Conservation (phyloP, 2,113 vertebrate species). For the Poicephalus meyeri region DNA sequence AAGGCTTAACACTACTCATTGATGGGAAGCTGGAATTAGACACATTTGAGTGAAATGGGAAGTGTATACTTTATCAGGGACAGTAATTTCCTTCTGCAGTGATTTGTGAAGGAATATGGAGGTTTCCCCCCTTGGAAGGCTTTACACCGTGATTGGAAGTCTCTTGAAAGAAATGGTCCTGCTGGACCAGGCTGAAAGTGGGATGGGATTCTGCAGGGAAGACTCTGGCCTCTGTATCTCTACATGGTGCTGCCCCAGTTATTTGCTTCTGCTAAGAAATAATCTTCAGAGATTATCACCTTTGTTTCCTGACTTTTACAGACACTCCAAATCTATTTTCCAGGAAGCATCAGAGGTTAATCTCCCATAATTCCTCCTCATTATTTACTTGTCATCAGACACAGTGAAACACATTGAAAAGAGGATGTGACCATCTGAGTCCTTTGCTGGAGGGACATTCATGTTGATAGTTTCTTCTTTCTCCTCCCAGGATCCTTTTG, state of each 20-base stretch:
- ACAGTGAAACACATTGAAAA: constrained; percentile 29
- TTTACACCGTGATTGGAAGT: background rate
- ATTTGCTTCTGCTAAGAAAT: background rate
- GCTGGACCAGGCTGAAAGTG: background rate
- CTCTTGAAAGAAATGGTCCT: background rate
- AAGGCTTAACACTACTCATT: background rate
- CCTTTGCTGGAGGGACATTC: too few species aligned
- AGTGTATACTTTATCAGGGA: background rate
- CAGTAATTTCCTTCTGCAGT: background rate
- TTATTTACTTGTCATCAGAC: constrained; percentile 30
- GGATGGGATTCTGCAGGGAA: background rate
- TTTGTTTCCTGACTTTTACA: background rate
- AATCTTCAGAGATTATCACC: background rate
- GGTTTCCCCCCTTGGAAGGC: background rate
- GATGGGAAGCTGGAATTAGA: background rate
- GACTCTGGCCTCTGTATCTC: background rate
- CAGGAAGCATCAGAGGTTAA: background rate
- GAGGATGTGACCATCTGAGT: background rate
- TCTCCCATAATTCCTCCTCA: background rate
- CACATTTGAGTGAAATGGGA: background rate
- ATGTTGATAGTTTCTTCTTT: too few species aligned
- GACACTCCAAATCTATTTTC: background rate
- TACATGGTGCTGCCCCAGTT: background rate
- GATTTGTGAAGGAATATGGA: background rate
- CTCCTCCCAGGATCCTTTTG: too few species aligned